Conservation (phyloP, 2,797 vertebrate species). For the Artibeus jamaicensis region DNA sequence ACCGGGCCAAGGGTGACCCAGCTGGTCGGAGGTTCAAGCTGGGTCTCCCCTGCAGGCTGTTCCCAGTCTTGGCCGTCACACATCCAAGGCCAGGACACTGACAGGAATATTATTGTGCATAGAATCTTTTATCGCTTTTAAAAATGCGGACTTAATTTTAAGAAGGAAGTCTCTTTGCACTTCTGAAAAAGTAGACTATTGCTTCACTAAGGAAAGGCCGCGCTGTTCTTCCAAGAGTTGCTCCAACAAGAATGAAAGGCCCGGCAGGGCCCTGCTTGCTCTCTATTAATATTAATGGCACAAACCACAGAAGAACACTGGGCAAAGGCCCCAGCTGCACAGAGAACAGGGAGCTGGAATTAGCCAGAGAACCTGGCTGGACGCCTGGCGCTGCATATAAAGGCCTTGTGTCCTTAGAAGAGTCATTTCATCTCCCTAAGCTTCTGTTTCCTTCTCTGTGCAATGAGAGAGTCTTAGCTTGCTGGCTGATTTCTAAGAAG, state of each 20-base stretch:
- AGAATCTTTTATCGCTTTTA: not conserved
- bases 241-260: not conserved
- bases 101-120: not conserved
- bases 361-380: not conserved
- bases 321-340: not conserved
- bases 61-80: not conserved
- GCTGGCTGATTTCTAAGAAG: not conserved
- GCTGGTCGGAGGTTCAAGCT: not conserved
- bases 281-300: not conserved
- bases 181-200: not conserved
- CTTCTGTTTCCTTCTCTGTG: not conserved
- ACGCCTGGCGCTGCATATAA: too few species aligned
- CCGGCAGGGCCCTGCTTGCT: not conserved
- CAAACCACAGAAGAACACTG: too few species aligned
- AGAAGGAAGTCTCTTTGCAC: not conserved
- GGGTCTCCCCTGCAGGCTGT: not conserved
- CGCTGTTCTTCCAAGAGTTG: not conserved
- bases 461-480: fast-evolving
- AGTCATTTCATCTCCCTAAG: not conserved
- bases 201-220: not conserved
- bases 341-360: not conserved
- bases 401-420: not conserved
- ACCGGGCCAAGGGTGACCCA: not conserved
- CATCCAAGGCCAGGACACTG: not conserved
- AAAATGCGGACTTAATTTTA: not conserved